Percentiles rank a stretch among this genome's conserved stretches.
Conservation (phyloP, 2,888 invertebrate genomes). For the Euplexia lucipara region DNA sequence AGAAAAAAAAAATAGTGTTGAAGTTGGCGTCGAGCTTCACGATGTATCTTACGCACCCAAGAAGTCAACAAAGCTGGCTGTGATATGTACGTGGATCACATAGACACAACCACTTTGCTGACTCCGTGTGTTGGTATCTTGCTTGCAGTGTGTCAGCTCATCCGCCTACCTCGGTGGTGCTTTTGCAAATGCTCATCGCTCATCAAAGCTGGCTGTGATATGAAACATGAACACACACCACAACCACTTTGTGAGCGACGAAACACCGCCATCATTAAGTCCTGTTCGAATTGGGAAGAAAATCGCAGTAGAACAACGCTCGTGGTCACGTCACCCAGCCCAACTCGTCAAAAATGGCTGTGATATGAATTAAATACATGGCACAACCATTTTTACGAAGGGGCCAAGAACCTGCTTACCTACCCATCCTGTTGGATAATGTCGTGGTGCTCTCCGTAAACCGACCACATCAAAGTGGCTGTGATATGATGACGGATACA, state of each 20-base stretch:
- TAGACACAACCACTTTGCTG: slow-evolving; percentile 97
- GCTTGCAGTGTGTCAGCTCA: slow-evolving; percentile 5
- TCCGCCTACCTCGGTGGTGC: background rate
- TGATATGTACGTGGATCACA: slow-evolving; percentile 95
- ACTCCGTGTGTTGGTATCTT: slow-evolving; percentile 73
- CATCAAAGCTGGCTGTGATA: slow-evolving; percentile 99
- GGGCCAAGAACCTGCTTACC: slow-evolving; percentile 79
- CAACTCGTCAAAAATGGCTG: slow-evolving; percentile 99
- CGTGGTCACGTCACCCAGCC: slow-evolving; percentile 89
- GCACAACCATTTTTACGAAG: slow-evolving; percentile 96
- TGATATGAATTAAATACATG: slow-evolving; percentile 94
- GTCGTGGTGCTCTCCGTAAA: slow-evolving; percentile 81
- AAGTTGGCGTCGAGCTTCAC: slow-evolving; percentile 7
- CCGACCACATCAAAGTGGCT: slow-evolving; percentile 99
- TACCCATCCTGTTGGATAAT: slow-evolving; percentile 46
- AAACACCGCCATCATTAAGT: slow-evolving; percentile 52
- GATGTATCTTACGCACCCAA: slow-evolving; percentile 55
- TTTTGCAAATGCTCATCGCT: slow-evolving; percentile 90
- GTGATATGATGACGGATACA: slow-evolving; percentile 96
- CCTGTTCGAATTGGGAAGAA: background rate
- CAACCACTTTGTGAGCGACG: slow-evolving; percentile 97
- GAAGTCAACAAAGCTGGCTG: slow-evolving; percentile 95
- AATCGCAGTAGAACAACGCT: slow-evolving; percentile 5
- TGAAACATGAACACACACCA: slow-evolving; percentile 93
- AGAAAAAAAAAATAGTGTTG: slow-evolving; percentile 13